A percentile compares a stretch with the other conserved stretches of the same genome.
Conservation (phyloP, 2,113 vertebrate genomes). For the Microtus montanus region DNA sequence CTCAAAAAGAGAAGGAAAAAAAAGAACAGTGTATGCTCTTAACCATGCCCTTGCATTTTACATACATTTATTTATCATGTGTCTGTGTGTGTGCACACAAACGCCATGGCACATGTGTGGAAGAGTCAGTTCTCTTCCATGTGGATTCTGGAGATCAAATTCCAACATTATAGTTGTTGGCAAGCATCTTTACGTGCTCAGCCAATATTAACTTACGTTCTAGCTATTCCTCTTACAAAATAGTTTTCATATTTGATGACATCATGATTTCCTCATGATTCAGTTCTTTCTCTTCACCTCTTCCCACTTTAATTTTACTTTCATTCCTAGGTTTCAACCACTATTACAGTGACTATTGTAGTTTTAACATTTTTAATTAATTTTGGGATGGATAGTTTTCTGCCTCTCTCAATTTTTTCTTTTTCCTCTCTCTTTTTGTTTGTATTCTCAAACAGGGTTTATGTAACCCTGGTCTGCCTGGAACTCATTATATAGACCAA, state of each 20-base stretch:
- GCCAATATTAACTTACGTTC: not conserved
- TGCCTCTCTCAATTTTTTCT: not conserved
- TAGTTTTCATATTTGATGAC: not conserved
- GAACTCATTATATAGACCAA: not conserved
- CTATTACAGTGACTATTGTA: not conserved
- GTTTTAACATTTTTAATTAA: not conserved
- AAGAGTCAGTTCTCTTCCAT: not conserved
- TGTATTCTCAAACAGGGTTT: not conserved
- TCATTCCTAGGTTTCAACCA: not conserved
- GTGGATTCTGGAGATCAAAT: not conserved
- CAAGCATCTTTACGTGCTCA: not conserved
- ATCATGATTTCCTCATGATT: not conserved
- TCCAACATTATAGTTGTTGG: not conserved
- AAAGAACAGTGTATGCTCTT: not conserved
- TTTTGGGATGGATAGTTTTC: not conserved
- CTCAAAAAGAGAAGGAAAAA: too few relatives aligned
- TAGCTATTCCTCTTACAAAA: not conserved
- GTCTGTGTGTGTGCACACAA: too few relatives aligned
- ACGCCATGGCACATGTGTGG: not conserved
- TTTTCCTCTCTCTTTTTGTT: not conserved
- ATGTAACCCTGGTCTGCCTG: not conserved
- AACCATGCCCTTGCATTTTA: not conserved
- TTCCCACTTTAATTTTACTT: not conserved
- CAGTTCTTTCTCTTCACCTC: not conserved
- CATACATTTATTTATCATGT: not conserved